A percentile compares a stretch with the other conserved stretches of the same genome.
These are phyloP conservation scores for Melanerpes aurifrons DNA, from an alignment of 2,113 vertebrate species.

Conservation along the genomic window DNA sequence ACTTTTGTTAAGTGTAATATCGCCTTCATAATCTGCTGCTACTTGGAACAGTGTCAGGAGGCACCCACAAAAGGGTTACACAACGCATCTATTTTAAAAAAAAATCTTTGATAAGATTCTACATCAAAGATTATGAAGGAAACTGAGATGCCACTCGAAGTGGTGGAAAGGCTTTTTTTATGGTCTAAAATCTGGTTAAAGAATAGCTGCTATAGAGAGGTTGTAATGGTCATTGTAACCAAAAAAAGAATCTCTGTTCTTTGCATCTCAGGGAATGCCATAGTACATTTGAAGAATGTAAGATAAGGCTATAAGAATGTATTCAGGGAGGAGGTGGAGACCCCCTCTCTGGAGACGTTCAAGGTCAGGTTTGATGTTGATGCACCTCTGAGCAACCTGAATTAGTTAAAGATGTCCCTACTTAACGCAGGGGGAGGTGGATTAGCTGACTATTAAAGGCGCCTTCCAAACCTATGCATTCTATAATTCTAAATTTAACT, in stretches of 20 bases:
- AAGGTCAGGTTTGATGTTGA: too few relatives aligned
- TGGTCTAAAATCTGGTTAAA: background rate
- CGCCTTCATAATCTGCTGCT: background rate
- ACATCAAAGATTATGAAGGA: background rate
- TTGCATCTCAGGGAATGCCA: background rate
- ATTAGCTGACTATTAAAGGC: too few relatives aligned
- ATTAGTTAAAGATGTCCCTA: too few relatives aligned
- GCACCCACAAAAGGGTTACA: background rate
- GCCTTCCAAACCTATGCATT: too few relatives aligned
- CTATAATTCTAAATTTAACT: background rate
- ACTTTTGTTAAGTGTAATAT: background rate
- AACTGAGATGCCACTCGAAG: background rate
- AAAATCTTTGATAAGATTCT: background rate
- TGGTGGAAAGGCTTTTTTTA: background rate
- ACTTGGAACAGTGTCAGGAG: background rate
- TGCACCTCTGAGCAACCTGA: too few relatives aligned
- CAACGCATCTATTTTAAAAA: background rate
- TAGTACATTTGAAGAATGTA: background rate
- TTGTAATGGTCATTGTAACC: background rate
- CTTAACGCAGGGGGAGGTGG: too few relatives aligned
- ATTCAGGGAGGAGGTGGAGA: too few relatives aligned
- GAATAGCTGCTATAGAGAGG: background rate
- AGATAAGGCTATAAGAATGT: background rate
- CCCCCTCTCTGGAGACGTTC: too few relatives aligned
- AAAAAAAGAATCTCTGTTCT: background rate